Evolutionary conservation across 2,113 vertebrate genomes (phyloP).

Genomic region (Falco punctatus): DNA sequence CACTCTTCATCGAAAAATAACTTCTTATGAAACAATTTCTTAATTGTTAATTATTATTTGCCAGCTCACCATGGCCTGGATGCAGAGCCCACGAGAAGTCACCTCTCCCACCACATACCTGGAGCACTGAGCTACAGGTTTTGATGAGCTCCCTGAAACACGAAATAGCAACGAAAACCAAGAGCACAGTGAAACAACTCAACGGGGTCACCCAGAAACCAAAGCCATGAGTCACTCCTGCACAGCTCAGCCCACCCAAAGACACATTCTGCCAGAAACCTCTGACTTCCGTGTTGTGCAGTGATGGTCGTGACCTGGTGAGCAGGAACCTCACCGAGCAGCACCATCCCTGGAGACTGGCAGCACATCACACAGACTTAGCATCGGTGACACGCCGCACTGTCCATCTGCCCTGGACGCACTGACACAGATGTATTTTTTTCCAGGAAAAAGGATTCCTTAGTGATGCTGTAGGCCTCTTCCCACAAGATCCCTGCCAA

Average conservation of each 20-base stretch:
- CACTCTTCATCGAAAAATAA: neutral
- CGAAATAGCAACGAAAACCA: neutral
- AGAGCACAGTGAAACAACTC: neutral
- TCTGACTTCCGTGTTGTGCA: neutral
- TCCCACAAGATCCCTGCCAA: neutral
- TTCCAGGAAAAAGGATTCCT: neutral
- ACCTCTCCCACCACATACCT: neutral
- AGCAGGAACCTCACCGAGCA: accelerated
- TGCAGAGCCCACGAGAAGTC: neutral
- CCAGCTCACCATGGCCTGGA: neutral
- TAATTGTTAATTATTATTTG: neutral
- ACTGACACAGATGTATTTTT: neutral
- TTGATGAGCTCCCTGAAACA: neutral
- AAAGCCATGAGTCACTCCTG: neutral
- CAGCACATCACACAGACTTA: neutral
- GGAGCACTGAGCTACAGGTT: neutral
- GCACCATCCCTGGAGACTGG: neutral
- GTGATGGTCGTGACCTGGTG: accelerated
- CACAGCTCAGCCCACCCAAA: neutral
- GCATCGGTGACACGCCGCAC: neutral
- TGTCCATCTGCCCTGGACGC: neutral
- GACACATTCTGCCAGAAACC: neutral
- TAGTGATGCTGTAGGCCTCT: neutral
- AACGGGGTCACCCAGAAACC: neutral
- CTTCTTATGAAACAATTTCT: neutral